Evolutionary conservation across 2,888 invertebrate species (phyloP), one percentile per base, ranked within the genome.

Genomic region (Epirrhoe alternata): DNA sequence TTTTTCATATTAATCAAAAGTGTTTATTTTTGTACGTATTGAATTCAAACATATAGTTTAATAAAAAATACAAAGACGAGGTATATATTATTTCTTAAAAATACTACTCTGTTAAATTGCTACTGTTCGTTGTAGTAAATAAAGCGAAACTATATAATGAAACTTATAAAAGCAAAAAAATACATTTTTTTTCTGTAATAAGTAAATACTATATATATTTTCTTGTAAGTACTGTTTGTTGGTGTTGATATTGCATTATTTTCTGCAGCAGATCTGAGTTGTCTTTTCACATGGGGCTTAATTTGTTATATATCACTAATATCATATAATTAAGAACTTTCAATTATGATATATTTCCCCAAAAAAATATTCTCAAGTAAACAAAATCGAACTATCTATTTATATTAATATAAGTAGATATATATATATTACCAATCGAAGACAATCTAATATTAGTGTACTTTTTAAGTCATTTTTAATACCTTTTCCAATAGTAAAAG

Each of bases 401-500:
- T 24, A 24, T 24, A 24, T 24, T 2, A 35, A 35, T 8, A 35
- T 35, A 35, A 35, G 35, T 35, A 35, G 35, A 16, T 16, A 16
- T 47, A 1, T 14, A 33, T 57, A 30, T 45, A 42, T 16, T 45
- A 30, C 24, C 12, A 51, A 30, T 51, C 30, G 51, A 51, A 31
- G 38, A 57, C 33, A 49, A 12, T 56, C 31, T 56, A 31, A 49
- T 33, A 31, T 49, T 16, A 56, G 8, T 24, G 50, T 35, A 58
- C 35, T 31, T 60, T 55, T 47, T 38, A 55, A 50, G 35, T 54
- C 12, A 42, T 42, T 42, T 38, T 42, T 16, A 61, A 45, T 54
- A 49, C 54, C 50, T 54, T 60, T 55, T 56, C 51, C 54, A 62
- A 55, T 59, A 63, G 55, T 60, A 55, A 56, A 60, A 67, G n/a